Conservation (phyloP, 2,888 invertebrate species). For the Leistus spinibarbis region DNA sequence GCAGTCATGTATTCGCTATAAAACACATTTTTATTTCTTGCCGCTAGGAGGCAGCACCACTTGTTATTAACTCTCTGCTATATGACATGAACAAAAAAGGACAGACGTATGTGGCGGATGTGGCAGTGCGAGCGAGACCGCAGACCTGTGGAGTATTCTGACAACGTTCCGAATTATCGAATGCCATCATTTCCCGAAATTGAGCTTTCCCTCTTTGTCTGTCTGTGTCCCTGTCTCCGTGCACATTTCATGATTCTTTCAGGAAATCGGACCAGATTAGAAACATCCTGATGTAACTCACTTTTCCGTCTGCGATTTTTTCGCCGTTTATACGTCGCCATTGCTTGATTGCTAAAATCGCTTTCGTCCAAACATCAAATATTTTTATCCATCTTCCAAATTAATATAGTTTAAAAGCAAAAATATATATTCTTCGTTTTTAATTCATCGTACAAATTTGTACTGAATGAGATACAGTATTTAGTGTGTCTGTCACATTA, state of each 20-base stretch:
- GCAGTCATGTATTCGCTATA: constrained; percentile 5
- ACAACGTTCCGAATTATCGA: constrained; percentile 41
- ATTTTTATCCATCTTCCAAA: no score
- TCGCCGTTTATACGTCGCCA: no score
- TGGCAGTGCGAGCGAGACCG: neutral
- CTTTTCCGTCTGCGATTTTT: no score
- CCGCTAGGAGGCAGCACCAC: neutral
- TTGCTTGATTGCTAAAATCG: no score
- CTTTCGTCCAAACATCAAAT: no score
- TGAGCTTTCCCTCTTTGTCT: constrained; percentile 9
- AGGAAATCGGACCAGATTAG: constrained; percentile 29
- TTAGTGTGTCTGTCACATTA: no score
- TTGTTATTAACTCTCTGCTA: constrained; percentile 6
- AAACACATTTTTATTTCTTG: constrained; percentile 15
- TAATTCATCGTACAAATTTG: no score
- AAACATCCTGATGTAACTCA: constrained; percentile 22
- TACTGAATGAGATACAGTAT: no score
- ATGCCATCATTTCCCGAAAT: constrained; percentile 41
- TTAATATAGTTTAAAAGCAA: no score
- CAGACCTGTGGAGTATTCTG: constrained; percentile 23
- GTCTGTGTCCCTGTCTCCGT: neutral
- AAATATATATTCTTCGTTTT: no score
- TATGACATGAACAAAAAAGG: constrained; percentile 7
- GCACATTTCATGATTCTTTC: constrained; percentile 20
- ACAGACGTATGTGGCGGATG: neutral